Evolutionary conservation across 2,797 vertebrate species (phyloP).

Genomic region (Erethizon dorsatum): DNA sequence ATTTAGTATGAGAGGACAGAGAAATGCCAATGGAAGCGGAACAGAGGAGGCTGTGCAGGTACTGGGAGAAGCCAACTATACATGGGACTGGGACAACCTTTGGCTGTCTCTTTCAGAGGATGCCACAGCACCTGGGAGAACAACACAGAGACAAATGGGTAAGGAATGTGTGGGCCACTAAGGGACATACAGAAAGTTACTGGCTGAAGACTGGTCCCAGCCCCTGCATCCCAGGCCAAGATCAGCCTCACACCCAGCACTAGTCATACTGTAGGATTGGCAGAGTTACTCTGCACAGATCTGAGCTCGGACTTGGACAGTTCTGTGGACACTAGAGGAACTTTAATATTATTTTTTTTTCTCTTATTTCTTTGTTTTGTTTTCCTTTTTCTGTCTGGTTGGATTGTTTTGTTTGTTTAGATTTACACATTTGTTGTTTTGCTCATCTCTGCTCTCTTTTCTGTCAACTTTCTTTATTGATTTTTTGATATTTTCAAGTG

Average conservation of each 20-base stretch:
- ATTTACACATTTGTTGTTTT: neutral
- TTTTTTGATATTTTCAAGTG: neutral
- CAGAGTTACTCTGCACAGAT: neutral
- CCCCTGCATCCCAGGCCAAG: neutral
- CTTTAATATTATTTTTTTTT: neutral
- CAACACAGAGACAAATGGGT: neutral
- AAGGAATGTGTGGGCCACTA: neutral
- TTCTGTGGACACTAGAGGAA: neutral
- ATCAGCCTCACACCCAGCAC: neutral
- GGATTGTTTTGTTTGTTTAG: neutral
- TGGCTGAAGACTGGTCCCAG: neutral
- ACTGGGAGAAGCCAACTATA: neutral
- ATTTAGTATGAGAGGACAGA: neutral
- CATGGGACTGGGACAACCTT: neutral
- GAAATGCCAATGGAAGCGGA: neutral
- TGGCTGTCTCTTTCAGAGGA: neutral
- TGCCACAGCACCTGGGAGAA: neutral
- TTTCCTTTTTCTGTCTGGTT: neutral
- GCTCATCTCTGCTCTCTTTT: neutral
- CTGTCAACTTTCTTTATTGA: neutral
- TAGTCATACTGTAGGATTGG: too few species aligned
- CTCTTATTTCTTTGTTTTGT: neutral
- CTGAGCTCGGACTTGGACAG: neutral
- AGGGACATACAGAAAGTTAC: neutral
- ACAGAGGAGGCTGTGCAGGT: neutral